phyloP scores from a whole-genome alignment of 2,113 vertebrate species.

The Odontophorus gujanensis region DNA sequence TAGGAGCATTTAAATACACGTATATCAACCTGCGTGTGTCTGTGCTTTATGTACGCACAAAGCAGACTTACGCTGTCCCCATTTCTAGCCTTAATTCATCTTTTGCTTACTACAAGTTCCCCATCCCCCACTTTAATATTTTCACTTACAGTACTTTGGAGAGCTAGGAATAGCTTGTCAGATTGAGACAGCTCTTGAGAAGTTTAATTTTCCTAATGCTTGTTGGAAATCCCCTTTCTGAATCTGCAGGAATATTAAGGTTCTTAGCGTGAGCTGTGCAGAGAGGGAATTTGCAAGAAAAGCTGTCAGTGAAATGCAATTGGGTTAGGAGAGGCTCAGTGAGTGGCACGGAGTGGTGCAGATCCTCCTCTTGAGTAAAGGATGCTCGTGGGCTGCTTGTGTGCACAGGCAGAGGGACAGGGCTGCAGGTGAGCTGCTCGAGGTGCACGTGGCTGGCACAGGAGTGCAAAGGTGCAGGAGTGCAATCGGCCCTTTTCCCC shows the following conservation, averaged over 20 bases:
- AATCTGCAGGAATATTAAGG: constrained; percentile 69
- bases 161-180: constrained; percentile 68
- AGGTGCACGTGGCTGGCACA: rapidly evolving
- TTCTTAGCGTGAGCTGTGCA: constrained; percentile 59
- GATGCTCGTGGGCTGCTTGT: neutral
- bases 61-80: neutral
- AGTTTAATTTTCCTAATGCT: constrained; percentile 77
- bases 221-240: constrained; percentile 67
- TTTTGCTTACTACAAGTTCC: neutral
- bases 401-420: too few relatives aligned
- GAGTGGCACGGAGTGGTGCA: neutral
- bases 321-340: neutral
- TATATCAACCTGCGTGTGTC: neutral
- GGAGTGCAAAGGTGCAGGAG: rapidly evolving
- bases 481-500: rapidly evolving
- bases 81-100: neutral
- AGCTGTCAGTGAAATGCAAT: neutral
- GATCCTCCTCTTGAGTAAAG: neutral
- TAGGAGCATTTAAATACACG: neutral
- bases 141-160: constrained; percentile 47
- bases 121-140: constrained; percentile 33
- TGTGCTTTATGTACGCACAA: neutral
- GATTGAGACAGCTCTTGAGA: constrained; percentile 68
- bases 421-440: neutral
- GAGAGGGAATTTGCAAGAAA: constrained; percentile 40